A percentile compares a stretch with the other conserved stretches of the same genome.
Evolutionary conservation across 1,140 invertebrate species (phyloP).

Genomic region (Carposina sasakii): DNA sequence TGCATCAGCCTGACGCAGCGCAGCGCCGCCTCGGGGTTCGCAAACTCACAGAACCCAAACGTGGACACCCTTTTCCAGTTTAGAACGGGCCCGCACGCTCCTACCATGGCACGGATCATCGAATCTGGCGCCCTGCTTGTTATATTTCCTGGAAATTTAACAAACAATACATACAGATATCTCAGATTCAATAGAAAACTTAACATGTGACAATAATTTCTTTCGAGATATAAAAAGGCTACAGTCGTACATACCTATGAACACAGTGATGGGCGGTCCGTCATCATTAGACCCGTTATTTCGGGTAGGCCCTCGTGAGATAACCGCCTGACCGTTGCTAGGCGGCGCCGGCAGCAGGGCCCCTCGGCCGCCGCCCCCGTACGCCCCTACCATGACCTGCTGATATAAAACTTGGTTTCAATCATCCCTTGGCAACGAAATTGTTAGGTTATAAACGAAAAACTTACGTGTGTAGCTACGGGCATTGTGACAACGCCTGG

Average conservation of each 20-base stretch:
- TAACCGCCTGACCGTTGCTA: slow-evolving; percentile 55
- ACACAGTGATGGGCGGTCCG: slow-evolving; percentile 96
- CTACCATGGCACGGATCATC: slow-evolving; percentile 94
- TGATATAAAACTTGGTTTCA: too few relatives aligned
- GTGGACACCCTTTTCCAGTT: slow-evolving; percentile 99
- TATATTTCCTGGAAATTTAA: too few relatives aligned
- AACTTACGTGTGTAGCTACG: slow-evolving; percentile 60
- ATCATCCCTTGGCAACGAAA: slow-evolving; percentile 12
- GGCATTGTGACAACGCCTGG: slow-evolving; percentile 64
- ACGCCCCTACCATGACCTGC: slow-evolving; percentile 58
- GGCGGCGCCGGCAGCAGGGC: slow-evolving; percentile 74
- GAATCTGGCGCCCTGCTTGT: slow-evolving; percentile 95
- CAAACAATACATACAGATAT: too few relatives aligned
- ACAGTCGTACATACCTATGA: too few relatives aligned
- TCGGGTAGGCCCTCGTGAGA: slow-evolving; percentile 51
- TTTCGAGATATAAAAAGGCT: too few relatives aligned
- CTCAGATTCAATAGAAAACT: too few relatives aligned
- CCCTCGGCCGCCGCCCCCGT: slow-evolving; percentile 37
- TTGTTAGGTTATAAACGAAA: slow-evolving; percentile 12
- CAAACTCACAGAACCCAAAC: slow-evolving; percentile 98
- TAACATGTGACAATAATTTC: too few relatives aligned
- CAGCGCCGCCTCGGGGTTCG: slow-evolving; percentile 95
- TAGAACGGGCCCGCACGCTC: slow-evolving; percentile 91
- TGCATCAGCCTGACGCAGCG: slow-evolving; percentile 95
- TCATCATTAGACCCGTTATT: slow-evolving; percentile 57